These are phyloP conservation scores for Zygothrica quintamaculata DNA, from an alignment of 2,888 invertebrate genomes.

Conservation along the genomic window DNA sequence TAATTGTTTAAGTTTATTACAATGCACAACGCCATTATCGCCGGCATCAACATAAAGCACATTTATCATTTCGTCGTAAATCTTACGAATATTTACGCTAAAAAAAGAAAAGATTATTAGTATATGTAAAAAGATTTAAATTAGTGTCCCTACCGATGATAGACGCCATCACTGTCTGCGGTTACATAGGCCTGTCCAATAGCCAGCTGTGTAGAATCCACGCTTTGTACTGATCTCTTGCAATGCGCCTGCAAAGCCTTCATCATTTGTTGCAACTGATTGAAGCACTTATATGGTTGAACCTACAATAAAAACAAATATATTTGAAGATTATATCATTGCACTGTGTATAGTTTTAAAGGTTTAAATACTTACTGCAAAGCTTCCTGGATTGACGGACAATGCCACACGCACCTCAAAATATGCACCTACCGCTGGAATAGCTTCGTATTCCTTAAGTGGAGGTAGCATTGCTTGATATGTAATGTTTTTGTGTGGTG, in stretches of 20 bases:
- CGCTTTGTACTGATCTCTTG: conserved; percentile 85
- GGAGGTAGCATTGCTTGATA: conserved; percentile 21
- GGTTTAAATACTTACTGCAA: conserved; percentile 81
- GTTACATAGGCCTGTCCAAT: conserved; percentile 89
- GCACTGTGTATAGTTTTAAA: no score
- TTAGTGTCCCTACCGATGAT: conserved; percentile 88
- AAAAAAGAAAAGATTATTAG: background rate
- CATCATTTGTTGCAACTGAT: conserved; percentile 87
- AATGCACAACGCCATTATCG: conserved; percentile 86
- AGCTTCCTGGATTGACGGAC: conserved; percentile 89
- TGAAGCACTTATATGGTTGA: conserved; percentile 85
- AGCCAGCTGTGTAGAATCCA: conserved; percentile 71
- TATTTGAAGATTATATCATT: background rate
- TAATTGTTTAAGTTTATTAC: conserved; percentile 86
- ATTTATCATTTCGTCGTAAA: conserved; percentile 86
- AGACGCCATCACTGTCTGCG: conserved; percentile 86
- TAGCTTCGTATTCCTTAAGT: conserved; percentile 72
- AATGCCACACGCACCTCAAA: conserved; percentile 90
- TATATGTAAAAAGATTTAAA: conserved; percentile 8
- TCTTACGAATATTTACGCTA: conserved; percentile 86
- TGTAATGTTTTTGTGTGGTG: conserved; percentile 47
- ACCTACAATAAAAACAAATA: conserved; percentile 79
- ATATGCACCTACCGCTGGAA: conserved; percentile 85
- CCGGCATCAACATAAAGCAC: conserved; percentile 89
- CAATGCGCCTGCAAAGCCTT: conserved; percentile 87